Percentiles rank a stretch among this genome's conserved stretches.
phyloP scores from a whole-genome alignment of 2,888 invertebrate genomes.

The Epistrophe grossulariae region DNA sequence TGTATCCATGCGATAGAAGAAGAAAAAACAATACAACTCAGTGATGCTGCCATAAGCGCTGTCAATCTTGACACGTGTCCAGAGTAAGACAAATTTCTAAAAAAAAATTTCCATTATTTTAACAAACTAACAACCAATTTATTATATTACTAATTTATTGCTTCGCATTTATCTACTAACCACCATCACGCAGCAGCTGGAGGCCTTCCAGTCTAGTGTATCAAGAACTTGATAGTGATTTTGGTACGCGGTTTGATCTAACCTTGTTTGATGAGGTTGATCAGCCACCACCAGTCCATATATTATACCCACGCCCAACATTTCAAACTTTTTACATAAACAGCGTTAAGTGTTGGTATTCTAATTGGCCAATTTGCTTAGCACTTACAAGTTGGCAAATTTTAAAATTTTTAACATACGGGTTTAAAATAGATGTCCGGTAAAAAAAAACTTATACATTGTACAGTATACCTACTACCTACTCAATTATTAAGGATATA shows the following conservation, averaged over 20 bases:
- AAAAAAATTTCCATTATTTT: background rate
- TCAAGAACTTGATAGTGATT: slow-evolving; percentile 84
- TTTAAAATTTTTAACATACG: slow-evolving; percentile 53
- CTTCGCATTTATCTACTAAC: slow-evolving; percentile 34
- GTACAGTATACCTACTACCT: slow-evolving; percentile 17
- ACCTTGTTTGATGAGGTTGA: slow-evolving; percentile 87
- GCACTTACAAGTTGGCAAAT: slow-evolving; percentile 59
- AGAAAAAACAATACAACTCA: slow-evolving; percentile 89
- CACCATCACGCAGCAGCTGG: slow-evolving; percentile 85
- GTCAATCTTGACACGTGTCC: slow-evolving; percentile 92
- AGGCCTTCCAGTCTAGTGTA: slow-evolving; percentile 88
- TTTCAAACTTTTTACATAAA: slow-evolving; percentile 77
- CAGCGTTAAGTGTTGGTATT: slow-evolving; percentile 57
- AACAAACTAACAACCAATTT: slow-evolving; percentile 19
- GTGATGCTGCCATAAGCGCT: slow-evolving; percentile 89
- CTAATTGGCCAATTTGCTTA: slow-evolving; percentile 57
- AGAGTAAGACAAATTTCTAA: slow-evolving; percentile 86
- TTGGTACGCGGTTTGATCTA: slow-evolving; percentile 81
- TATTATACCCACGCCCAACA: slow-evolving; percentile 87
- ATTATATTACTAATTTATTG: background rate
- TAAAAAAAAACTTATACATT: slow-evolving; percentile 47
- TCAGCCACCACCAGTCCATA: slow-evolving; percentile 89
- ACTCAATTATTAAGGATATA: background rate
- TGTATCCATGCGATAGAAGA: slow-evolving; percentile 93
- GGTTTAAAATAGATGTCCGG: slow-evolving; percentile 58